phyloP scores from a whole-genome alignment of 2,888 invertebrate genomes.

The Zonitis immaculata region DNA sequence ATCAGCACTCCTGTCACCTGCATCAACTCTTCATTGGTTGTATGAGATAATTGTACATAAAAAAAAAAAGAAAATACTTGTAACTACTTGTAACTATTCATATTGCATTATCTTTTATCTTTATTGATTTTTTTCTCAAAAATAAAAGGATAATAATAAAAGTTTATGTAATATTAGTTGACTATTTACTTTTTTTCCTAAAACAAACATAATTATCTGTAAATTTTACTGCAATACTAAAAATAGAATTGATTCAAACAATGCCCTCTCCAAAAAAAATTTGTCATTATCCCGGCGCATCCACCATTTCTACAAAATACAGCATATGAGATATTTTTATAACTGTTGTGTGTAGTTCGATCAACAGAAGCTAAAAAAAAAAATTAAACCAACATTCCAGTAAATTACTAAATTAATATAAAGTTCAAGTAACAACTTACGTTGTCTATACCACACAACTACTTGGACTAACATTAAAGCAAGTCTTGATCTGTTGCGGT shows the following conservation, averaged over 20 bases:
- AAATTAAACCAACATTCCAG: too few species aligned
- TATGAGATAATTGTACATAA: conserved; percentile 51
- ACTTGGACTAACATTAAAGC: too few species aligned
- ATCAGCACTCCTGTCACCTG: conserved; percentile 46
- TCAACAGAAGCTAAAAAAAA: too few species aligned
- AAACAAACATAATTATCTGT: too few species aligned
- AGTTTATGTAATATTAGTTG: conserved; percentile 52
- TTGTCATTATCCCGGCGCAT: not conserved
- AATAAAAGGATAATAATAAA: conserved; percentile 46
- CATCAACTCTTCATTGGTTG: conserved; percentile 46
- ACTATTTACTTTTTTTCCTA: conserved; percentile 17
- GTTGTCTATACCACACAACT: not conserved
- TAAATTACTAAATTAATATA: not conserved
- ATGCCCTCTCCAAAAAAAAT: conserved; percentile 6
- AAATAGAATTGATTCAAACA: conserved; percentile 24
- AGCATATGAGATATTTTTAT: too few species aligned
- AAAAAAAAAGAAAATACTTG: conserved; percentile 40
- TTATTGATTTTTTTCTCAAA: conserved; percentile 51
- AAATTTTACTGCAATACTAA: conserved; percentile 31
- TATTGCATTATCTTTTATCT: conserved; percentile 51
- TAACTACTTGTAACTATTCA: conserved; percentile 54
- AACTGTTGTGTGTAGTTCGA: too few species aligned
- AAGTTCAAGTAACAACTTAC: not conserved
- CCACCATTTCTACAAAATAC: too few species aligned
- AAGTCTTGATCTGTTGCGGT: too few species aligned